Conservation (phyloP, 1,140 invertebrate species). For the Trinorchestia longiramus region DNA sequence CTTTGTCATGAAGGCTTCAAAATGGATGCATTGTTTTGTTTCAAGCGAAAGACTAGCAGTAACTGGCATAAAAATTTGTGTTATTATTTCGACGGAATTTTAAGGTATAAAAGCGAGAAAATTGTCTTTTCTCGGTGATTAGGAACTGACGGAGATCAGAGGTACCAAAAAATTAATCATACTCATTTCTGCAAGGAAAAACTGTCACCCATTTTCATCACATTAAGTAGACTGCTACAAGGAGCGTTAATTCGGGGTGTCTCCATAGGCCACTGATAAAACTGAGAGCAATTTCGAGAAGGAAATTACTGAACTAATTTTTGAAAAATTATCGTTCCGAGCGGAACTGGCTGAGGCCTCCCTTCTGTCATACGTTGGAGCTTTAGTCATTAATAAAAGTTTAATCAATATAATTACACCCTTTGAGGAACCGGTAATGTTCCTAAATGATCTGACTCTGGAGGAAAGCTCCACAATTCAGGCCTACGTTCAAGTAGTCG, state of each 20-base stretch:
- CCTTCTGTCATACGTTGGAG: not conserved
- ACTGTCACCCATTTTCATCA: not conserved
- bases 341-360: conserved; percentile 7
- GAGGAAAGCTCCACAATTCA: not conserved
- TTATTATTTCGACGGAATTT: not conserved
- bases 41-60: not conserved
- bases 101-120: not conserved
- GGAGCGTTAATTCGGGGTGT: not conserved
- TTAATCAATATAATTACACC: conserved; percentile 53
- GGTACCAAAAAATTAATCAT: too few relatives aligned
- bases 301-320: conserved; percentile 20
- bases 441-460: not conserved
- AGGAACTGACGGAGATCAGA: too few relatives aligned
- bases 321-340: conserved; percentile 31
- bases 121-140: too few relatives aligned
- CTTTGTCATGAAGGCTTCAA: not conserved
- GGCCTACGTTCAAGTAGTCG: not conserved
- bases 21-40: not conserved
- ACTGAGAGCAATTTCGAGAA: conserved; percentile 25
- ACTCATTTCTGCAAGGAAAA: not conserved
- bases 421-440: conserved; percentile 33
- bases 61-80: not conserved
- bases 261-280: not conserved
- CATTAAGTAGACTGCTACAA: not conserved
- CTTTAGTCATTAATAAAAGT: conserved; percentile 42